Evolutionary conservation across 2,113 vertebrate genomes (phyloP).

Genomic region (Oryzias melastigma): DNA sequence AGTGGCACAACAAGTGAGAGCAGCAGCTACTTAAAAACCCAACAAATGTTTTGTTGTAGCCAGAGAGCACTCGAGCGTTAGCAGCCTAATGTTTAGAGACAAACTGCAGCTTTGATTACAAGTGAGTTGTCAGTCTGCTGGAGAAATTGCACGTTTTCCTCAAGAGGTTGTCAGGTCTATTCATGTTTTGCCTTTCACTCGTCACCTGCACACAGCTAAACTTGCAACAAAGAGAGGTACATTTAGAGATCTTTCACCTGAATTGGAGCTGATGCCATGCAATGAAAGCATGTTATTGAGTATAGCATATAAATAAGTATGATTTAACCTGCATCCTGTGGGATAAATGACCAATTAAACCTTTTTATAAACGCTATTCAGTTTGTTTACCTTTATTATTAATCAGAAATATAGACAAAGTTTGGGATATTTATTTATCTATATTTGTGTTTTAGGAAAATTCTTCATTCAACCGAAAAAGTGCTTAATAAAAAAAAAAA

Average conservation of each 20-base stretch:
- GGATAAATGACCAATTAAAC: no score
- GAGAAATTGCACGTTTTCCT: constrained; percentile 12
- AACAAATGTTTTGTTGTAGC: constrained; percentile 35
- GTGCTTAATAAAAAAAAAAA: no score
- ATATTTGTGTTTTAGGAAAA: no score
- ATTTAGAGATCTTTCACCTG: background rate
- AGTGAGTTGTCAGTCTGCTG: constrained; percentile 10
- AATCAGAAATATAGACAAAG: no score
- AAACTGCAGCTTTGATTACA: constrained; percentile 4
- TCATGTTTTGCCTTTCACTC: background rate
- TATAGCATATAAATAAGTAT: no score
- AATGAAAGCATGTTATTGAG: no score
- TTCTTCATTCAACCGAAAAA: no score
- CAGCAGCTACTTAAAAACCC: constrained; percentile 21
- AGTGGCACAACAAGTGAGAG: constrained; percentile 12
- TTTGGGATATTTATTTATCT: no score
- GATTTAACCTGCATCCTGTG: no score
- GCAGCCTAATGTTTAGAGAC: constrained; percentile 14
- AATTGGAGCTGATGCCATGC: background rate
- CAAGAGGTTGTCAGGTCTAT: background rate
- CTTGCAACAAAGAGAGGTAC: background rate
- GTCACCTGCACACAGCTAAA: background rate
- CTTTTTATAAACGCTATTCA: no score
- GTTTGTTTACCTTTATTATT: no score
- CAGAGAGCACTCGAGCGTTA: background rate